phyloP scores from a whole-genome alignment of 2,888 invertebrate genomes.

The Calephelis perditalis region DNA sequence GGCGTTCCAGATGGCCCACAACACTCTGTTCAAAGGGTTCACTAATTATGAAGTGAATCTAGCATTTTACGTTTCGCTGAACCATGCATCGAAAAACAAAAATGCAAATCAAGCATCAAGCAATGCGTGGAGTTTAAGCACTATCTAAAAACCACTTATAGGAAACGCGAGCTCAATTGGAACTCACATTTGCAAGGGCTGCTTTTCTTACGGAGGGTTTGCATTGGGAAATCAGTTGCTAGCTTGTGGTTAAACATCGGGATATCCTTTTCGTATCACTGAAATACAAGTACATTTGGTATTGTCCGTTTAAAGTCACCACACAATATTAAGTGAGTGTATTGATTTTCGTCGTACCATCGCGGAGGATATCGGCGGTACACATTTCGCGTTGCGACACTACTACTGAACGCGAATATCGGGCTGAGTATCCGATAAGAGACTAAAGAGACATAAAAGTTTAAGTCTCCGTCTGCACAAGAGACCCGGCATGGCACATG shows the following conservation, averaged over 20 bases:
- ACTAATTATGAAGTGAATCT: constrained; percentile 57
- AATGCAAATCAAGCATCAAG: constrained; percentile 61
- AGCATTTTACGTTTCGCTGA: constrained; percentile 43
- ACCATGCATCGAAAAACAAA: constrained; percentile 64
- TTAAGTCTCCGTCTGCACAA: constrained; percentile 38
- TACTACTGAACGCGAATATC: background rate
- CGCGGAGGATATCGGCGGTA: constrained; percentile 33
- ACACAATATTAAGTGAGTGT: constrained; percentile 45
- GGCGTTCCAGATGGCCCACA: constrained; percentile 48
- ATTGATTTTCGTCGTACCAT: constrained; percentile 61
- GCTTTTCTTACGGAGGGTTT: constrained; percentile 95
- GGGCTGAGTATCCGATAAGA: constrained; percentile 27
- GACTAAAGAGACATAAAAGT: constrained; percentile 40
- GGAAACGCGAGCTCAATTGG: constrained; percentile 41
- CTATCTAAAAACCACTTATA: constrained; percentile 55
- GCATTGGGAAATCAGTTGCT: constrained; percentile 84
- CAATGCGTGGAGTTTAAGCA: constrained; percentile 55
- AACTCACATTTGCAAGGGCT: constrained; percentile 96
- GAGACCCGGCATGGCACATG: constrained; percentile 45
- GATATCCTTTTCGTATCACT: constrained; percentile 52
- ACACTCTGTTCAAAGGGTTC: constrained; percentile 72
- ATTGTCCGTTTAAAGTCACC: constrained; percentile 36
- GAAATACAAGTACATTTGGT: constrained; percentile 65
- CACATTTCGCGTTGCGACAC: background rate
- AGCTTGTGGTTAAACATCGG: constrained; percentile 79